These are phyloP conservation scores for Kuschelorhynchus macadamiae DNA, from an alignment of 2,888 invertebrate species.

Conservation along the genomic window DNA sequence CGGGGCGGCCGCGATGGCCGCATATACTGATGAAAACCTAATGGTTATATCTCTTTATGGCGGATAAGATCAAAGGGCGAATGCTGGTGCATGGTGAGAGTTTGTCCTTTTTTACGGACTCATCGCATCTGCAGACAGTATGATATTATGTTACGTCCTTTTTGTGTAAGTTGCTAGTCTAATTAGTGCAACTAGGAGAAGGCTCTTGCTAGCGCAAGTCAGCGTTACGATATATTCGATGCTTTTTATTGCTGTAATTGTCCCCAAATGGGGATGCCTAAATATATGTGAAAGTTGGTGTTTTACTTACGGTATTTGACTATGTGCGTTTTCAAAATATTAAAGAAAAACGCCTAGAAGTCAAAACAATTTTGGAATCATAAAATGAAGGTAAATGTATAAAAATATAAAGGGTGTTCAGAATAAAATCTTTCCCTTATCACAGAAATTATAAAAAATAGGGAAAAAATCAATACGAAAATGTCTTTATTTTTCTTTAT, in stretches of 20 bases:
- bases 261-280: not conserved
- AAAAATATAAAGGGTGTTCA: too few relatives aligned
- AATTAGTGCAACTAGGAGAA: conserved; percentile 58
- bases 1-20: conserved; percentile 59
- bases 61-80: conserved; percentile 66
- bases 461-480: too few relatives aligned
- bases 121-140: conserved; percentile 65
- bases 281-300: too few relatives aligned
- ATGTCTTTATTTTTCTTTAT: too few relatives aligned
- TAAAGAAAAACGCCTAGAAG: too few relatives aligned
- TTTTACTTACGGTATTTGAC: too few relatives aligned
- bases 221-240: conserved; percentile 54
- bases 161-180: conserved; percentile 61
- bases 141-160: conserved; percentile 58
- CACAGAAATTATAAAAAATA: too few relatives aligned
- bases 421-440: too few relatives aligned
- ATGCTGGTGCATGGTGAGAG: conserved; percentile 53
- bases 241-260: not conserved
- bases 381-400: too few relatives aligned
- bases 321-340: too few relatives aligned
- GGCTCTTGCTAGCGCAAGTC: conserved; percentile 62
- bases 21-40: conserved; percentile 69
- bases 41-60: conserved; percentile 70
- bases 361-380: too few relatives aligned
- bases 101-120: conserved; percentile 62